A percentile compares a stretch with the other conserved stretches of the same genome.
Evolutionary conservation across 2,797 vertebrate species (phyloP).

Genomic region (Hypotaenidia okinawae): DNA sequence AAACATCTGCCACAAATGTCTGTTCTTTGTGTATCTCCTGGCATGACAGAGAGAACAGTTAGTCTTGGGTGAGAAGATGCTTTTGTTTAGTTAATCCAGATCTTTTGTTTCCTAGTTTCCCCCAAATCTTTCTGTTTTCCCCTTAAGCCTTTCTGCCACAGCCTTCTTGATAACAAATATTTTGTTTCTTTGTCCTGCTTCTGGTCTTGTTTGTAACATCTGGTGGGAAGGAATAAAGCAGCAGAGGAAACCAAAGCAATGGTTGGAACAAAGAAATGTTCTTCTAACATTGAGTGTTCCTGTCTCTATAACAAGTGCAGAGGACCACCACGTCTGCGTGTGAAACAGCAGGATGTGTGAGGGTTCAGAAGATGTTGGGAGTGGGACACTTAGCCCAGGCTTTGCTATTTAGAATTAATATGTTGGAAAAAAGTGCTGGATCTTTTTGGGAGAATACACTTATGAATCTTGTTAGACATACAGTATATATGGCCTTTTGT

Average conservation of each 20-base stretch:
- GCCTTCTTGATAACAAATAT: neutral
- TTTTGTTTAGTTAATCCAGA: neutral
- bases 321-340: accelerated
- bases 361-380: neutral
- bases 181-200: neutral
- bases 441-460: neutral
- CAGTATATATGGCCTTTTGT: neutral
- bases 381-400: neutral
- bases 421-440: neutral
- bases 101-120: neutral
- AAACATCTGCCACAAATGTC: neutral
- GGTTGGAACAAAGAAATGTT: neutral
- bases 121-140: neutral
- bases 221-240: neutral
- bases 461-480: neutral
- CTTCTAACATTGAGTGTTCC: neutral
- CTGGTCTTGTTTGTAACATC: neutral
- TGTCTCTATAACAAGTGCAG: neutral
- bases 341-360: neutral
- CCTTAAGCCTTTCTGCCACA: neutral
- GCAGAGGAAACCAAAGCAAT: neutral
- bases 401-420: neutral
- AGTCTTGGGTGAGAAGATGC: neutral
- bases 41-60: neutral
- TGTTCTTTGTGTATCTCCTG: neutral